A percentile compares a stretch with the other conserved stretches of the same genome.
These are phyloP conservation scores for Aelia acuminata DNA, from an alignment of 2,888 invertebrate genomes.

Conservation along the genomic window DNA sequence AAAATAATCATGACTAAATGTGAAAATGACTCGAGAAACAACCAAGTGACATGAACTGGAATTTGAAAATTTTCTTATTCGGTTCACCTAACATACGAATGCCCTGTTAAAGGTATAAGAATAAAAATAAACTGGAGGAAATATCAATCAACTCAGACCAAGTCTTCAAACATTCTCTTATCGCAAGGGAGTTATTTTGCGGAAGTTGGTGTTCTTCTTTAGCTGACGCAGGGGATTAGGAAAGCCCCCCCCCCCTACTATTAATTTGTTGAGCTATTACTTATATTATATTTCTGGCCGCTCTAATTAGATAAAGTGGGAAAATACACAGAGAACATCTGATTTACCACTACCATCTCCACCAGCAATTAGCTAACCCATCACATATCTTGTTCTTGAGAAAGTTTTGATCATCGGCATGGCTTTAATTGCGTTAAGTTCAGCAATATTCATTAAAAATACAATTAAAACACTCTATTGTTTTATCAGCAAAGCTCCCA, in stretches of 20 bases:
- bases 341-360: background rate
- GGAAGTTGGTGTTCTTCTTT: background rate
- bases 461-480: too few species aligned
- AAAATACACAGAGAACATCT: background rate
- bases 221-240: background rate
- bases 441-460: too few species aligned
- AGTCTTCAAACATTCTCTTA: background rate
- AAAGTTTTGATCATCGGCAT: too few species aligned
- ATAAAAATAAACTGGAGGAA: background rate
- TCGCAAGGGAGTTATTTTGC: background rate
- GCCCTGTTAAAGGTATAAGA: too few species aligned
- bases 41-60: too few species aligned
- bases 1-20: too few species aligned
- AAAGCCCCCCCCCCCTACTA: background rate
- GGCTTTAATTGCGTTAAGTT: too few species aligned
- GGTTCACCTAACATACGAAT: too few species aligned
- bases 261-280: slow-evolving; percentile 5
- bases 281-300: background rate
- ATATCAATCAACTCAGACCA: background rate
- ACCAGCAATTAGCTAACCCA: background rate
- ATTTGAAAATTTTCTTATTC: too few species aligned
- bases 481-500: too few species aligned
- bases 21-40: too few species aligned
- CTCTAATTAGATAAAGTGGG: background rate
- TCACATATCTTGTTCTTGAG: too few species aligned